Percentiles rank a stretch among this genome's conserved stretches.
phyloP scores from a whole-genome alignment of 2,113 vertebrate species.

The Istiophorus platypterus region DNA sequence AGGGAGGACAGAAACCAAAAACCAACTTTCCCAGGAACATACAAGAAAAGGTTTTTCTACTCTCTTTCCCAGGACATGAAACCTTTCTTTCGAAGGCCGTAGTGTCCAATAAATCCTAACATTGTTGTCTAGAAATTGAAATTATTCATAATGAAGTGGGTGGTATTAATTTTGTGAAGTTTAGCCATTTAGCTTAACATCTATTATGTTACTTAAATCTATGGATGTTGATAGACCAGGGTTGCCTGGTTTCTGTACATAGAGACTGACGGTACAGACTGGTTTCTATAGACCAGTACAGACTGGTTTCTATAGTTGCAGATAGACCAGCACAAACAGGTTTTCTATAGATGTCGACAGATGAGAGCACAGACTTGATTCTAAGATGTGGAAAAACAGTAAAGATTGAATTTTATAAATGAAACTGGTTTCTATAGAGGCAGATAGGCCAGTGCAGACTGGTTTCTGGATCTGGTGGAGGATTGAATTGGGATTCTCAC shows the following conservation, averaged over 20 bases:
- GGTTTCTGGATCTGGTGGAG: neutral
- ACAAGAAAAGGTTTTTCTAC: neutral
- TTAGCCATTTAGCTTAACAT: neutral
- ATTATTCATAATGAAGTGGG: neutral
- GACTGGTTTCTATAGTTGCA: too few species aligned
- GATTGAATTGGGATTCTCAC: slow-evolving; percentile 76
- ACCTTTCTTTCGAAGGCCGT: neutral
- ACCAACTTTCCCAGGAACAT: slow-evolving; percentile 40
- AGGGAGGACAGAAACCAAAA: neutral
- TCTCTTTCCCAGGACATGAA: slow-evolving; percentile 18
- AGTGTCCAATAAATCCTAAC: neutral
- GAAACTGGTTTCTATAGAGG: neutral
- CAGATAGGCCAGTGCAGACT: neutral
- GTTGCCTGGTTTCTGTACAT: too few species aligned
- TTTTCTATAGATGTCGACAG: too few species aligned
- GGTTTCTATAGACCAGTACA: too few species aligned
- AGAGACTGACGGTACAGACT: too few species aligned
- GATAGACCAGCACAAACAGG: too few species aligned
- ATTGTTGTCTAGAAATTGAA: neutral
- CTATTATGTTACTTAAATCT: neutral
- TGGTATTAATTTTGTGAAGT: too few species aligned
- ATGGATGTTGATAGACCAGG: too few species aligned
- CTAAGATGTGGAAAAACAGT: too few species aligned
- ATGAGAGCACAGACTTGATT: neutral
- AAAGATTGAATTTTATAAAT: neutral